Conservation (phyloP, 2,888 invertebrate genomes). For the Lapara coniferarum region DNA sequence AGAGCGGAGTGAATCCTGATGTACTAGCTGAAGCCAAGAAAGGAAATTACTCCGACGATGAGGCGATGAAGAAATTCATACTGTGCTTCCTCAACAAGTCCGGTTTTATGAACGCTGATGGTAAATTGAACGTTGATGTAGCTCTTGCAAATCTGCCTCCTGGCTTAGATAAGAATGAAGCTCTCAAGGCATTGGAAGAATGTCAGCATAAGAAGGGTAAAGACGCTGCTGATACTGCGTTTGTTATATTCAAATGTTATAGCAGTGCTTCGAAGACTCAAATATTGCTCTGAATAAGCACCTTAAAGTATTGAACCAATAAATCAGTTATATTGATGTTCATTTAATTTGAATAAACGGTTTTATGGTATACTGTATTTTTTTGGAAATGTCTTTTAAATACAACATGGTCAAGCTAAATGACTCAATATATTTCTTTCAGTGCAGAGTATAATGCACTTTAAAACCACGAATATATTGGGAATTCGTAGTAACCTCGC, state of each 20-base stretch:
- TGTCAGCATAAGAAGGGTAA: constrained; percentile 69
- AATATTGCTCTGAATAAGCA: constrained; percentile 38
- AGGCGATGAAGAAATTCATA: constrained; percentile 69
- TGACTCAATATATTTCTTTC: too few relatives aligned
- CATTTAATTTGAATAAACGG: too few relatives aligned
- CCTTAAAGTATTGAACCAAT: background rate
- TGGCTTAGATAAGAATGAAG: constrained; percentile 63
- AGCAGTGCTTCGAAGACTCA: constrained; percentile 65
- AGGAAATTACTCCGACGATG: constrained; percentile 69
- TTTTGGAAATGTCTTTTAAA: too few relatives aligned
- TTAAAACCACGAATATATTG: too few relatives aligned
- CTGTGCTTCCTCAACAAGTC: constrained; percentile 77
- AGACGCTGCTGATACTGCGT: constrained; percentile 67
- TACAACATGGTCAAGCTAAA: too few relatives aligned
- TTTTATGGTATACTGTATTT: too few relatives aligned
- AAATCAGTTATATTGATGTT: too few relatives aligned
- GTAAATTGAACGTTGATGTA: constrained; percentile 69
- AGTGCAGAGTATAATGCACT: too few relatives aligned
- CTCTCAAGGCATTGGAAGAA: constrained; percentile 63
- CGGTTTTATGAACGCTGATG: constrained; percentile 59
- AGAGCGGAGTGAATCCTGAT: constrained; percentile 64
- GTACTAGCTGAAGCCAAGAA: constrained; percentile 64
- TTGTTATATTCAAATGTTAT: constrained; percentile 74
- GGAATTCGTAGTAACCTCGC: too few relatives aligned
- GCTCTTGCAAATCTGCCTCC: constrained; percentile 67